phyloP scores from a whole-genome alignment of 2,797 vertebrate species.

The Galago senegalensis region DNA sequence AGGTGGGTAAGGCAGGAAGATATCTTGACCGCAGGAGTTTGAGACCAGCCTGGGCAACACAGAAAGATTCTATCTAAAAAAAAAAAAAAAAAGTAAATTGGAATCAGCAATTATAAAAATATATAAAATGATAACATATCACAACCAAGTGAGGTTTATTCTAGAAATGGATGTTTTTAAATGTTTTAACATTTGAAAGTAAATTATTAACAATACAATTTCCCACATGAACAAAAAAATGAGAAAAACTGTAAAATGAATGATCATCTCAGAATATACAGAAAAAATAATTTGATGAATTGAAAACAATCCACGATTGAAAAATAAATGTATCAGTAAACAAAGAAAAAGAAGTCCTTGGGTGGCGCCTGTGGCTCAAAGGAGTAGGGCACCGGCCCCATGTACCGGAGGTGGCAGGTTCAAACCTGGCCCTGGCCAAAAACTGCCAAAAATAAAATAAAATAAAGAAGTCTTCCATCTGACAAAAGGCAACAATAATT shows the following conservation, averaged over 20 bases:
- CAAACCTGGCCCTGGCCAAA: too few species aligned
- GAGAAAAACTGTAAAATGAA: neutral
- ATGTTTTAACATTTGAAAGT: slow-evolving; percentile 37
- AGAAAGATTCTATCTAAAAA: neutral
- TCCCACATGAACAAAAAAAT: neutral
- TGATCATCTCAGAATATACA: neutral
- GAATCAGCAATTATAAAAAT: neutral
- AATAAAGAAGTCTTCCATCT: neutral
- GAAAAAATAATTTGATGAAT: slow-evolving; percentile 1
- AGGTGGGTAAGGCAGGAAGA: neutral
- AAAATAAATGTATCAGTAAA: neutral
- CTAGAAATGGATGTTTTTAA: neutral
- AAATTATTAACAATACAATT: neutral
- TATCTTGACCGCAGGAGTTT: neutral
- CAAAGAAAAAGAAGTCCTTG: neutral
- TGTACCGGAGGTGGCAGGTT: too few species aligned
- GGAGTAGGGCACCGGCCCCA: too few species aligned
- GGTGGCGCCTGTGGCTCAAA: too few species aligned
- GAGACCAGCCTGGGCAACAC: neutral
- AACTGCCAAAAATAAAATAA: too few species aligned
- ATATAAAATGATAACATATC: neutral
- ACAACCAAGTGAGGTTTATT: neutral
- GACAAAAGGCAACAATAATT: neutral
- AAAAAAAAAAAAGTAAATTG: neutral
- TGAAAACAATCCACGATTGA: neutral